These are phyloP conservation scores for Corynorhinus townsendii DNA, from an alignment of 2,113 vertebrate genomes.

Conservation along the genomic window DNA sequence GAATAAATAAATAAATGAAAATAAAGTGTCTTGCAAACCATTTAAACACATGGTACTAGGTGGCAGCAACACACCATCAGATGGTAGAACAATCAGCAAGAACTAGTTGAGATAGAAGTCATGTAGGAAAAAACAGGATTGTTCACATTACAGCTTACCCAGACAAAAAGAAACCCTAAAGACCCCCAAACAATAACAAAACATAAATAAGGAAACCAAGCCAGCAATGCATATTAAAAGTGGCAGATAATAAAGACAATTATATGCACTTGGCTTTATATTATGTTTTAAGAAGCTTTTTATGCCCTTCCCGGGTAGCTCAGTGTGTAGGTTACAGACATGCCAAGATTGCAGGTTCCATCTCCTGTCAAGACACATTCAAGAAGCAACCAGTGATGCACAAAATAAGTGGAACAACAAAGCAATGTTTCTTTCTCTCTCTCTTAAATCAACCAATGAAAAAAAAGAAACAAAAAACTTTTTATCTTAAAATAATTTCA, in stretches of 20 bases:
- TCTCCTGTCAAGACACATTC: not conserved
- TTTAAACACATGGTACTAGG: not conserved
- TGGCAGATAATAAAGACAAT: not conserved
- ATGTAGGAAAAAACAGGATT: not conserved
- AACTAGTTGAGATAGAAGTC: not conserved
- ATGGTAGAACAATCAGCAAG: not conserved
- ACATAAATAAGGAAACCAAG: not conserved
- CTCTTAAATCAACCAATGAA: not conserved
- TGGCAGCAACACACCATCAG: constrained; percentile 36
- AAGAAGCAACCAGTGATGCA: not conserved
- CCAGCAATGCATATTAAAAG: not conserved
- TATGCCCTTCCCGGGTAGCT: not conserved
- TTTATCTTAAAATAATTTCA: constrained; percentile 5
- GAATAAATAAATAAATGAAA: not conserved
- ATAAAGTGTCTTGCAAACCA: not conserved
- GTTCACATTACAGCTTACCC: no score
- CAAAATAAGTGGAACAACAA: not conserved
- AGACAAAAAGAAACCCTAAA: not conserved
- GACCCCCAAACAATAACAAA: not conserved
- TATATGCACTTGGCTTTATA: not conserved
- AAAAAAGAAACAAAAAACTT: not conserved
- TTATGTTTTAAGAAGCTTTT: not conserved
- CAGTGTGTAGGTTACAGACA: not conserved
- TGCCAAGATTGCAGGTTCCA: not conserved
- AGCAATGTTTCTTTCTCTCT: not conserved